Base-by-base conservation (phyloP, 2,113 vertebrate genomes). In the Haemorhous mexicanus region DNA sequence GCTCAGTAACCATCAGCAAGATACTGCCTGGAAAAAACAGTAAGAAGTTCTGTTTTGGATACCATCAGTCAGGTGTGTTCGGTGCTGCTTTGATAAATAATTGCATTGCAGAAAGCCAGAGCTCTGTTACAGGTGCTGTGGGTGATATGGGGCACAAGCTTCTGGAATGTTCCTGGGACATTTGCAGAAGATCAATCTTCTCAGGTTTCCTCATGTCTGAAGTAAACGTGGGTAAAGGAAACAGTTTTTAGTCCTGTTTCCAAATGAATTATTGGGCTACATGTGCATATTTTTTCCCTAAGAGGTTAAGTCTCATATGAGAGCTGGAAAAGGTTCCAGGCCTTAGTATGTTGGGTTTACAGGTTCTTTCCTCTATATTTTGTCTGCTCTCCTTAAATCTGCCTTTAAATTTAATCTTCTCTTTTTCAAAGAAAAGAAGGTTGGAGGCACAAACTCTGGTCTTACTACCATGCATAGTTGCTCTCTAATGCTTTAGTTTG, bases 61-160 rank as follows among this genome's bases (percentile, higher is more conserved):
- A 10, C 33, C 32, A 27, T 88, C 37, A 16, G 9, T 59, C 62
- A 83, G 44, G 35, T 39, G 33, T 62, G 13, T 69, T 80, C 59
- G 61, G 21, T 84, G 24, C 55, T 84, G 27, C 30, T 93, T 52
- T 72, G 44, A 64, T 68, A 87, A 91, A 89, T 41, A 58, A 50
- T 53, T 49, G 79, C 28, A 53, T 32, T 73, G 63, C 59, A 53
- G 82, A 59, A 84, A 62, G 50, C 67, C 46, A 86, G 53, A 82
- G 53, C 46, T 83, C 46, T 46, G 19, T 78, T 83, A 58, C 6
- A 16, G 67, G 49, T 79, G 27, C 50, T 90, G 4, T 30, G 47
- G 30, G 21, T 77, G 66, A 47, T 27, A 41, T 5, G 44, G 53
- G 26, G 13, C 49, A 49, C 72, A 88, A 85, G 37, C 33, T 89